These are phyloP conservation scores for Triops longicaudatus DNA, from an alignment of 1,140 invertebrate genomes.

Conservation along the genomic window DNA sequence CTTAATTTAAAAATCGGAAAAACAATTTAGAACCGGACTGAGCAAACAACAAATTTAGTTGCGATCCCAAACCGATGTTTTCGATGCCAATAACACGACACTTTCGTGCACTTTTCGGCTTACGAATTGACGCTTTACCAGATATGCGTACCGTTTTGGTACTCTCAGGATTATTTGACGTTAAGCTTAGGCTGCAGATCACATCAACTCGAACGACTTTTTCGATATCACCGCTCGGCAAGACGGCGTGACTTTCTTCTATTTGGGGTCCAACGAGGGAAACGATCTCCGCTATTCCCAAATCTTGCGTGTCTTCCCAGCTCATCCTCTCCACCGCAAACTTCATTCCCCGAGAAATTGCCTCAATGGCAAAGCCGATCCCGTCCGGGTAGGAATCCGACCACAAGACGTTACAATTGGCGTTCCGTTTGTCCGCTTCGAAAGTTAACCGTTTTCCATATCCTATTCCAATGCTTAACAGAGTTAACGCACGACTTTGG, in stretches of 20 bases:
- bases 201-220: slow-evolving; percentile 36
- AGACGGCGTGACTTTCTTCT: slow-evolving; percentile 32
- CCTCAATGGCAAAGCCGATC: slow-evolving; percentile 56
- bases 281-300: slow-evolving; percentile 32
- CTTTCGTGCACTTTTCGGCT: slow-evolving; percentile 22
- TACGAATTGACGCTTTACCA: slow-evolving; percentile 21
- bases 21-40: slow-evolving; percentile 24
- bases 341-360: slow-evolving; percentile 53
- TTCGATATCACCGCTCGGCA: slow-evolving; percentile 32
- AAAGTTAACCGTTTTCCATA: slow-evolving; percentile 69
- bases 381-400: slow-evolving; percentile 67
- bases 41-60: slow-evolving; percentile 23
- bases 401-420: slow-evolving; percentile 62
- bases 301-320: slow-evolving; percentile 30
- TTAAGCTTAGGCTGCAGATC: slow-evolving; percentile 34
- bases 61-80: slow-evolving; percentile 24
- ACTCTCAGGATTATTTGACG: slow-evolving; percentile 30
- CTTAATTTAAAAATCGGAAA: slow-evolving; percentile 21
- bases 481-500: slow-evolving; percentile 50
- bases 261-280: slow-evolving; percentile 33
- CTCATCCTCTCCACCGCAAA: slow-evolving; percentile 45
- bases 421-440: slow-evolving; percentile 49
- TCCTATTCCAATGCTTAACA: slow-evolving; percentile 60
- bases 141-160: slow-evolving; percentile 17
- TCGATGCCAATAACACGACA: slow-evolving; percentile 29